Evolutionary conservation across 2,888 invertebrate species (phyloP), one percentile per base, ranked within the genome.

Genomic region (Monochamus alternatus): DNA sequence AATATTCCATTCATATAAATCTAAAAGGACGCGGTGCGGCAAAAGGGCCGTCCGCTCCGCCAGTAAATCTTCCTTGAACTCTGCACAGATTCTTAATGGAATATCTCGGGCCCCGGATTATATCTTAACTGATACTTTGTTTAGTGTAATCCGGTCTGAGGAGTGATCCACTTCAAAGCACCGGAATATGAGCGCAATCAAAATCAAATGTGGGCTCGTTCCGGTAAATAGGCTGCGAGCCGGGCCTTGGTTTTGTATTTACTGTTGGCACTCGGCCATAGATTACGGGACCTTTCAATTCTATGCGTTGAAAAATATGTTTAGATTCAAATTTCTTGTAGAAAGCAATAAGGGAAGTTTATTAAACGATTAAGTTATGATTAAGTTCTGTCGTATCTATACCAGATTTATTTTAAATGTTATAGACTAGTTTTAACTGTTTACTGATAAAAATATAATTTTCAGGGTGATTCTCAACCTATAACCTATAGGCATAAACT

Each of bases 201-300:
- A 86, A 87, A 87, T 87, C 87, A 86, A 87, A 87, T 86, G 87
- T 87, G 85, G 86, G 85, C 83, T 85, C 86, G 84, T 86, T 87
- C 83, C 85, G 85, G 83, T 86, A 86, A 87, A 86, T 86, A 87
- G 86, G 85, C 86, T 77, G 69, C 81, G 81, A 85, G 74, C 76
- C 62, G 77, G 75, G 69, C 70, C 52, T 66, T 66, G 74, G 44
- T 52, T 68, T 59, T 68, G 63, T 67, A 72, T 75, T 63, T 59
- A 59, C 38, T 60, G 71, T 44, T 71, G 65, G 62, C 51, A 14
- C 22, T 12, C 5, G 9, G 14, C 10, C 38, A 30, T 32, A 52
- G 52, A 1, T 71, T 51, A 55, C 71, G 62, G 71, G 62, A n/a
- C 71, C 3, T 0, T 55, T n/a, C n/a, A 7, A 55, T n/a, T 2